Percentiles rank a stretch among this genome's conserved stretches.
Conservation (phyloP, 1,140 invertebrate species). For the Penaeus indicus region DNA sequence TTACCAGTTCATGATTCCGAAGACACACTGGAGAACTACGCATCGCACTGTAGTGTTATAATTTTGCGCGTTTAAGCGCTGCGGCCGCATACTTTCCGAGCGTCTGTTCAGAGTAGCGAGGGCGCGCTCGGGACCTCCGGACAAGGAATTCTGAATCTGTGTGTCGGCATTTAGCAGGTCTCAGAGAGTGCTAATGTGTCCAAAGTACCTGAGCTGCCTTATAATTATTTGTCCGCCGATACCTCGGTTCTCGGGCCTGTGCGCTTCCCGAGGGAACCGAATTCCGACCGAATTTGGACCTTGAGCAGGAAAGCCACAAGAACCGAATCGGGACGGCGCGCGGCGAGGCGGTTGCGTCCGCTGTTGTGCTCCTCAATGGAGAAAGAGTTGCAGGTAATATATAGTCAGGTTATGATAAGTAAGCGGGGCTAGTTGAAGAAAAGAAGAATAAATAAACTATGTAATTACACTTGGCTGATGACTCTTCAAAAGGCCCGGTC, state of each 20-base stretch:
- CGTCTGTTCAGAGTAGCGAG: slow-evolving; percentile 32
- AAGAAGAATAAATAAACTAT: slow-evolving; percentile 63
- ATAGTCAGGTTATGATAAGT: slow-evolving; percentile 63
- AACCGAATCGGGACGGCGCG: not conserved
- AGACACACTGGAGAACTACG: too few species aligned
- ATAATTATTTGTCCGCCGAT: slow-evolving; percentile 61
- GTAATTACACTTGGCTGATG: slow-evolving; percentile 62
- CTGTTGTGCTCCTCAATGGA: slow-evolving; percentile 42
- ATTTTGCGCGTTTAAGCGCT: slow-evolving; percentile 19
- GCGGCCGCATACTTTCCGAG: not conserved
- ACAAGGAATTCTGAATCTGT: slow-evolving; percentile 59
- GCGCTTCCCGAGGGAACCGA: not conserved
- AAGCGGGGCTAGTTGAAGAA: slow-evolving; percentile 63
- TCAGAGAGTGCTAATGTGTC: slow-evolving; percentile 62
- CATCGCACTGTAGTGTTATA: slow-evolving; percentile 13
- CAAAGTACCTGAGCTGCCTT: slow-evolving; percentile 60
- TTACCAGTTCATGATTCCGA: too few species aligned
- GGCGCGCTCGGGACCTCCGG: slow-evolving; percentile 37
- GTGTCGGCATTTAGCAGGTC: slow-evolving; percentile 56
- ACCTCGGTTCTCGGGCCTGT: slow-evolving; percentile 48
- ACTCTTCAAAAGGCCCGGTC: slow-evolving; percentile 59
- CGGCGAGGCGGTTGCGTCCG: not conserved
- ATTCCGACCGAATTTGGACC: not conserved
- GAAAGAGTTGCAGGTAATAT: slow-evolving; percentile 61
- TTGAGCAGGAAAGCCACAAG: not conserved